These are phyloP conservation scores for Paramuricea clavata DNA, from an alignment of 92 coral and sea anemone species.

Conservation along the genomic window DNA sequence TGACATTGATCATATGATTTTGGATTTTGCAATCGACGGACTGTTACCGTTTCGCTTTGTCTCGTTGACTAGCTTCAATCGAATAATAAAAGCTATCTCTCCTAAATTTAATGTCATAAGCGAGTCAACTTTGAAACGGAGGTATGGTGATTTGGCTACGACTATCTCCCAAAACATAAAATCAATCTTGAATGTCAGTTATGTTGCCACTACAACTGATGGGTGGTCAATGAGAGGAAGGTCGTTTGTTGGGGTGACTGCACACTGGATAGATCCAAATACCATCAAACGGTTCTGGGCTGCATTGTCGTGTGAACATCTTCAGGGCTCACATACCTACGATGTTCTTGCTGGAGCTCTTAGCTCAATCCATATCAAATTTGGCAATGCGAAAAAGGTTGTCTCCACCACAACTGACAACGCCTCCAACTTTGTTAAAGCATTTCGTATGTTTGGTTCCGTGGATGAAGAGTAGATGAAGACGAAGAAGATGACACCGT, in stretches of 20 bases:
- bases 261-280: neutral
- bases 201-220: slow-evolving; percentile 14
- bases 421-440: slow-evolving; percentile 15
- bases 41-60: neutral
- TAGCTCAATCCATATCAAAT: neutral
- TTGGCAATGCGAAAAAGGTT: neutral
- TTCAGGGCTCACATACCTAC: slow-evolving; percentile 14
- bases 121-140: neutral
- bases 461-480: neutral
- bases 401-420: slow-evolving; percentile 11
- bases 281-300: neutral
- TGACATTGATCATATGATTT: neutral
- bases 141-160: neutral
- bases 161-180: neutral
- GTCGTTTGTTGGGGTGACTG: slow-evolving; percentile 4
- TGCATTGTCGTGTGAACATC: neutral
- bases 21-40: neutral
- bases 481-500: neutral
- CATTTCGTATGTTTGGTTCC: slow-evolving; percentile 7
- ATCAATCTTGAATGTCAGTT: slow-evolving; percentile 7
- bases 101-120: neutral
- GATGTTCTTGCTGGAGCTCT: neutral
- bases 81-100: neutral
- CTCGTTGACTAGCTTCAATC: neutral
- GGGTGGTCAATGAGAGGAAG: neutral